Base-by-base conservation (phyloP, 2,797 vertebrate genomes). In the Poecilia gillii region DNA sequence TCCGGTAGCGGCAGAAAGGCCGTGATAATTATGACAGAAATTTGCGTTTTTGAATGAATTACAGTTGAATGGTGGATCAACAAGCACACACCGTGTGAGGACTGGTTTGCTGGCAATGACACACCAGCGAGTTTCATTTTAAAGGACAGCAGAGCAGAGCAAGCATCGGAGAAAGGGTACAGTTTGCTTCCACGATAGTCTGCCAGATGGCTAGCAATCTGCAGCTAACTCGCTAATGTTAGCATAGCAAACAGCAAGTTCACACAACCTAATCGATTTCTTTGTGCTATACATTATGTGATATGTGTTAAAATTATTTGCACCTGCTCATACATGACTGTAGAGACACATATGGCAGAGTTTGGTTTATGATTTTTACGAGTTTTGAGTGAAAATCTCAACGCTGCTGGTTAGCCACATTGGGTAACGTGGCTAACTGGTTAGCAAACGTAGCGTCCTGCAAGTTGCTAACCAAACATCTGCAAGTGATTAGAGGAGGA, bases 11-110 rank as follows among this genome's bases (percentile, higher is more conserved):
- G 95, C 74, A 86, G 94, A 93, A 71, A 96, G 95, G 95, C 95
- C 95, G 92, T 89, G 92, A 90, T 94, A 95, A 96, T 94, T 93
- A 95, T 95, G 95, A 94, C 93, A 87, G 41, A 94, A 92, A 93
- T 95, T 94, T 94, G 94, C 94, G 95, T 95, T 94, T 96, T 94
- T 94, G 93, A 95, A 95, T 95, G 93, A 95, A 95, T 95, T 95
- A 93, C 95, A 95, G 91, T 90, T 93, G 90, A 95, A 94, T 93
- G 91, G 92, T 94, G 95, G 91, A 93, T 88, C 94, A 90, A 90
- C 94, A 91, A 93, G 88, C 90, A 92, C 91, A 94, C 91, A 83
- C 87, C 91, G 94, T 90, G 90, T 92, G 93, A 88, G 87, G 94
- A 95, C 93, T 89, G 93, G 84, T 94, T 94, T 94, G 86, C 92